Evolutionary conservation across 2,888 invertebrate genomes (phyloP), one percentile per base, ranked within the genome.

Genomic region (Tachystola acroxantha): DNA sequence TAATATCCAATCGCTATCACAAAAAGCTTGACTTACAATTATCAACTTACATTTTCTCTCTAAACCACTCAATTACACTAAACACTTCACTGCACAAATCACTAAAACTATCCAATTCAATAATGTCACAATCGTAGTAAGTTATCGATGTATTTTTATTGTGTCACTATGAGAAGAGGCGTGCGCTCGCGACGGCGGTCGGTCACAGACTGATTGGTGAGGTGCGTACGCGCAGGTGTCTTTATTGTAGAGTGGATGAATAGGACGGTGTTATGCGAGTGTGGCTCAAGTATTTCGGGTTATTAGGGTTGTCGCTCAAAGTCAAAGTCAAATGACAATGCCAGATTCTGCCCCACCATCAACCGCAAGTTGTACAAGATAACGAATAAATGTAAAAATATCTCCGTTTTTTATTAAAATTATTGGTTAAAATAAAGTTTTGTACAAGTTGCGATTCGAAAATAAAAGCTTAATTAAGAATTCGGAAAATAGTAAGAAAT

Each of bases 171-270:
- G n/a, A n/a, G n/a, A n/a, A n/a, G n/a, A 10, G 30, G 16, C 30
- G 27, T 19, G 27, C 11, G 19, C n/a, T n/a, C 36, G 29, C 27
- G 10, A 10, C 42, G 46, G 29, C 33, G 25, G 34, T 40, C 29
- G 36, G 30, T 24, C 50, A 60, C 43, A 58, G 62, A 58, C 59
- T 57, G 47, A 26, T 37, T 24, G 24, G 24, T 24, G n/a, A 24
- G 46, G 61, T 52, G 64, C 70, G 56, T 57, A 6, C 0, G 42
- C 62, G 67, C 76, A 74, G 69, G 68, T 75, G 68, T 58, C 55
- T 65, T 62, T 65, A 61, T 57, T 48, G 55, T 52, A 45, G 46
- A 62, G 64, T 71, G 70, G 59, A 61, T 59, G 50, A 52, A n/a
- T n/a, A 42, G 76, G 77, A 71, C 40, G 58, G 70, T 37, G 51